These are phyloP conservation scores for Mesodorylaimus sp. DNA, from an alignment of 2,888 invertebrate genomes.

Conservation along the genomic window DNA sequence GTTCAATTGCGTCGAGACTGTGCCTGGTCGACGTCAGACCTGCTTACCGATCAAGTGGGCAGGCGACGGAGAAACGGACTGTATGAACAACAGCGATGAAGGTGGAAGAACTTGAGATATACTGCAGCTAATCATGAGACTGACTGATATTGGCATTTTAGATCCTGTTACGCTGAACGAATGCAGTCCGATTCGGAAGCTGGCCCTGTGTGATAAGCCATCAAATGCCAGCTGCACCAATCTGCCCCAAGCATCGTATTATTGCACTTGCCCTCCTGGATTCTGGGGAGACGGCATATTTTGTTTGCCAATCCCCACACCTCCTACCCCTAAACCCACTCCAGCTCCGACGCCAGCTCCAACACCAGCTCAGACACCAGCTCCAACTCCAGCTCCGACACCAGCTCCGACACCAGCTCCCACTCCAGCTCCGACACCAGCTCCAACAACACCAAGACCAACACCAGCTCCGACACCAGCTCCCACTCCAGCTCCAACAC, in stretches of 20 bases:
- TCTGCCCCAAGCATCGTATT: background rate
- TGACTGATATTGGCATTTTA: background rate
- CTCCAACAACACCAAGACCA: background rate
- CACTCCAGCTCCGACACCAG: background rate
- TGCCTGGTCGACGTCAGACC: background rate
- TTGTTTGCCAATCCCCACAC: background rate
- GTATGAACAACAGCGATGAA: background rate
- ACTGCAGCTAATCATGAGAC: background rate
- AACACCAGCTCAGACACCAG: background rate
- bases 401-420: background rate
- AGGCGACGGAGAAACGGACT: background rate
- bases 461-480: background rate
- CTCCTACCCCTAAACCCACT: background rate
- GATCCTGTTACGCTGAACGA: background rate
- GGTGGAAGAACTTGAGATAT: background rate
- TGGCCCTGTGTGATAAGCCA: background rate
- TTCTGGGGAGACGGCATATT: background rate
- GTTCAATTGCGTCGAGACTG: background rate
- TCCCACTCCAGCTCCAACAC: background rate
- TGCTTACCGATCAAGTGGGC: background rate
- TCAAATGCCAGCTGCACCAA: background rate
- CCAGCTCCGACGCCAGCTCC: background rate
- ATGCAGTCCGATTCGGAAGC: background rate
- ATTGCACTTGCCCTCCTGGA: background rate
- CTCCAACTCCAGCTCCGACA: background rate